phyloP scores from a whole-genome alignment of 1,140 invertebrate species.

The Drosophila tropicalis region DNA sequence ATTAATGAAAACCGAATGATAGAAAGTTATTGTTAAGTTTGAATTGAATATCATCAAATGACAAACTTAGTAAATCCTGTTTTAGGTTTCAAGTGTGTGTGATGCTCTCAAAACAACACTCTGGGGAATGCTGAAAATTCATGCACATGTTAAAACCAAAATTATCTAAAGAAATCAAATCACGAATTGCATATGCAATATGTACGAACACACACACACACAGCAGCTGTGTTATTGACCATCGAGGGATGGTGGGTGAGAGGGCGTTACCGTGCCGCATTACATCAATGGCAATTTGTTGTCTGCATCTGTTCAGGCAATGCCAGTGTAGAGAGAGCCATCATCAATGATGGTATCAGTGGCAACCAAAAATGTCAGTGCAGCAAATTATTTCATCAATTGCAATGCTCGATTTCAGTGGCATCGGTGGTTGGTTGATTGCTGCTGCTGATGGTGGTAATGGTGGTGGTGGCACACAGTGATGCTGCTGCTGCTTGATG shows the following conservation, averaged over 20 bases:
- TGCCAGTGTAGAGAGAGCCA: conserved; percentile 7
- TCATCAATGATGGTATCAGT: conserved; percentile 47
- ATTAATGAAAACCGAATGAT: neutral
- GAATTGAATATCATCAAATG: neutral
- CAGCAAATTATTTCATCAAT: conserved; percentile 79
- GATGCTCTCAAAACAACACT: neutral
- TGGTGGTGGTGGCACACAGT: neutral
- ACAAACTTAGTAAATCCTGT: neutral
- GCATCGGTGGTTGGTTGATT: conserved; percentile 15
- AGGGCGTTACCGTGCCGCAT: conserved; percentile 47
- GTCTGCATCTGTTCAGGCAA: conserved; percentile 47
- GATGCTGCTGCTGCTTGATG: conserved; percentile 29
- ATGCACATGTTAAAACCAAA: conserved; percentile 62
- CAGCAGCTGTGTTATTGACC: conserved; percentile 13
- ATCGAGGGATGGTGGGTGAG: conserved; percentile 18
- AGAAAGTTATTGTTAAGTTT: neutral
- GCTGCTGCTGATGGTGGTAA: neutral
- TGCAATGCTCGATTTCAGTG: conserved; percentile 73
- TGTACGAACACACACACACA: neutral
- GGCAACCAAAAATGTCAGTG: conserved; percentile 66
- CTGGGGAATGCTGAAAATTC: conserved; percentile 40
- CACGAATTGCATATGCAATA: conserved; percentile 54
- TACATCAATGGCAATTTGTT: conserved; percentile 38
- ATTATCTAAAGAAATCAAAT: conserved; percentile 68
- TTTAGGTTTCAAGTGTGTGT: neutral